These are phyloP conservation scores for Athalia cordata DNA, from an alignment of 2,888 invertebrate genomes.

Conservation along the genomic window DNA sequence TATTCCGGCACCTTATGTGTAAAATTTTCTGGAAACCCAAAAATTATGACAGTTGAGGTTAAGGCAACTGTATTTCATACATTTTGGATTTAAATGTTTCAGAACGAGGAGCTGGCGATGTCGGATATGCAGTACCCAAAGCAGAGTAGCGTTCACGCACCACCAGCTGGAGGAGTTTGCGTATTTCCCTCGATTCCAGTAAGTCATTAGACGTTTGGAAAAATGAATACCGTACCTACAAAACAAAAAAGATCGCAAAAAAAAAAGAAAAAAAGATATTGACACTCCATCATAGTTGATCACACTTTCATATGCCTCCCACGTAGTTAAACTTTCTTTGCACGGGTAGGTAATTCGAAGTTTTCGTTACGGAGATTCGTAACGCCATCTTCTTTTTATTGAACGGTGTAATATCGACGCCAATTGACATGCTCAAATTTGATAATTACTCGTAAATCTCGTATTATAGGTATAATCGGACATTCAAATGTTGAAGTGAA, in stretches of 20 bases:
- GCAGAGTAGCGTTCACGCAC: conserved; percentile 71
- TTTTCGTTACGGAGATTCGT: neutral
- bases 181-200: conserved; percentile 74
- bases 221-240: conserved; percentile 14
- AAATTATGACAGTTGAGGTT: conserved; percentile 17
- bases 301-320: conserved; percentile 22
- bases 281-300: neutral
- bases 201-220: conserved; percentile 60
- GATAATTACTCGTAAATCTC: too few species aligned
- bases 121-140: conserved; percentile 85
- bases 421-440: too few species aligned
- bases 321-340: too few species aligned
- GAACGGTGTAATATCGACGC: too few species aligned
- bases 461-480: too few species aligned
- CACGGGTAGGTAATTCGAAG: neutral
- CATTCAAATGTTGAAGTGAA: too few species aligned
- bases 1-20: conserved; percentile 16
- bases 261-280: too few species aligned
- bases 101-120: conserved; percentile 86
- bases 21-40: conserved; percentile 15
- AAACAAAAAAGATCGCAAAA: neutral
- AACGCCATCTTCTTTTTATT: too few species aligned
- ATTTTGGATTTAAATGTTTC: conserved; percentile 57
- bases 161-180: conserved; percentile 74
- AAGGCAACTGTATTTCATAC: conserved; percentile 48